Conservation (phyloP, 1,140 invertebrate genomes). For the Drosophila nannoptera region DNA sequence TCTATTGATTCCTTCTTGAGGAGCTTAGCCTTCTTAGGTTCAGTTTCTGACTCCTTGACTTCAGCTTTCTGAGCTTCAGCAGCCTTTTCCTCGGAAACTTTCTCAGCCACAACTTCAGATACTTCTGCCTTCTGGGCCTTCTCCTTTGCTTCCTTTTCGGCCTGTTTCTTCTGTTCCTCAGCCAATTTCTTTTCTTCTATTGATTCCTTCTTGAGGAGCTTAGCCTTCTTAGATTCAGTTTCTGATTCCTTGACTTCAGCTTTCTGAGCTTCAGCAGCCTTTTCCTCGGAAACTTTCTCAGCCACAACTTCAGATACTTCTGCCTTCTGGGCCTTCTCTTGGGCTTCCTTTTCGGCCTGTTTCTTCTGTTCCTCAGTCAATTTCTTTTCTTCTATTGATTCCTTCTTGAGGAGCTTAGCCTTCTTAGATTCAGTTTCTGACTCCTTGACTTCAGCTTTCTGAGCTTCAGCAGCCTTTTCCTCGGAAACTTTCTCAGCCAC, state of each 20-base stretch:
- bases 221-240: conserved; percentile 44
- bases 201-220: conserved; percentile 30
- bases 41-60: conserved; percentile 5
- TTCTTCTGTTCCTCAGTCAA: conserved; percentile 15
- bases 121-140: conserved; percentile 17
- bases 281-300: conserved; percentile 33
- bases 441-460: conserved; percentile 21
- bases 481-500: conserved; percentile 3
- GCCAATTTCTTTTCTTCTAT: conserved; percentile 16
- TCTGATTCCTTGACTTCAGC: conserved; percentile 8
- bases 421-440: conserved; percentile 46
- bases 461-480: conserved; percentile 14
- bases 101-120: conserved; percentile 28
- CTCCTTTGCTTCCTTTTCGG: conserved; percentile 4
- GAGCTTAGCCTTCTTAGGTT: conserved; percentile 30
- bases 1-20: conserved; percentile 9
- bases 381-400: conserved; percentile 25
- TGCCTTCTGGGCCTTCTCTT: conserved; percentile 24
- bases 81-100: conserved; percentile 21
- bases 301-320: conserved; percentile 42
- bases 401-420: conserved; percentile 31
- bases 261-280: conserved; percentile 6
- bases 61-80: conserved; percentile 9
- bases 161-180: conserved; percentile 9
- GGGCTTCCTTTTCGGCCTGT: conserved; percentile 13